Evolutionary conservation across 2,888 invertebrate genomes (phyloP).

Genomic region (Plutella xylostella): DNA sequence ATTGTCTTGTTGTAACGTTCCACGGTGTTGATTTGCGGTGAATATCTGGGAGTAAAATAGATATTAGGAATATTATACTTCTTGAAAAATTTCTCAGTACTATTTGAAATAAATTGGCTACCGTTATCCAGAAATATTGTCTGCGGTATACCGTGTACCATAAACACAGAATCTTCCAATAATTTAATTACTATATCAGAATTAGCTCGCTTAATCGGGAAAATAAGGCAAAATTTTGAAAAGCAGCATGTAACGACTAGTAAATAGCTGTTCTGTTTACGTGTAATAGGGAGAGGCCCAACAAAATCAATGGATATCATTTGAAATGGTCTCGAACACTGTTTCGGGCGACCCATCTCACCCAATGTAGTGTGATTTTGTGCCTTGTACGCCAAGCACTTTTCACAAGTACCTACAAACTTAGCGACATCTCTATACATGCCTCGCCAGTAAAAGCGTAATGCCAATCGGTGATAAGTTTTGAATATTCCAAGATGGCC

Average conservation of each 20-base stretch:
- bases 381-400: neutral
- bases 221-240: constrained; percentile 18
- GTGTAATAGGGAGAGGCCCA: constrained; percentile 18
- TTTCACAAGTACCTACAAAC: neutral
- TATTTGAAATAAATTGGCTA: constrained; percentile 18
- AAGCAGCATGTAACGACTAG: constrained; percentile 20
- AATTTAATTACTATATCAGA: constrained; percentile 6
- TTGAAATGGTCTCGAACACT: constrained; percentile 21
- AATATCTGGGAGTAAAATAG: neutral
- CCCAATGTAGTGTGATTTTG: neutral
- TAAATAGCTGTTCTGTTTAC: constrained; percentile 16
- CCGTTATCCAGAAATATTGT: constrained; percentile 23
- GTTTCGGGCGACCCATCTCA: constrained; percentile 19
- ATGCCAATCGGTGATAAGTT: constrained; percentile 11
- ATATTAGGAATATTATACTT: constrained; percentile 21
- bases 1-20: neutral
- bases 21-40: neutral
- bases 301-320: constrained; percentile 19
- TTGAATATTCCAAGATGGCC: constrained; percentile 18
- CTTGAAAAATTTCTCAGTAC: constrained; percentile 8
- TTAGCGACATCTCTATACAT: constrained; percentile 8
- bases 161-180: constrained; percentile 15
- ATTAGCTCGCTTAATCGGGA: constrained; percentile 18
- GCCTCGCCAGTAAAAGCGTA: constrained; percentile 18
- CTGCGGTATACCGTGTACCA: constrained; percentile 23